phyloP scores from a whole-genome alignment of 2,888 invertebrate genomes.

The Corythucha ciliata region DNA sequence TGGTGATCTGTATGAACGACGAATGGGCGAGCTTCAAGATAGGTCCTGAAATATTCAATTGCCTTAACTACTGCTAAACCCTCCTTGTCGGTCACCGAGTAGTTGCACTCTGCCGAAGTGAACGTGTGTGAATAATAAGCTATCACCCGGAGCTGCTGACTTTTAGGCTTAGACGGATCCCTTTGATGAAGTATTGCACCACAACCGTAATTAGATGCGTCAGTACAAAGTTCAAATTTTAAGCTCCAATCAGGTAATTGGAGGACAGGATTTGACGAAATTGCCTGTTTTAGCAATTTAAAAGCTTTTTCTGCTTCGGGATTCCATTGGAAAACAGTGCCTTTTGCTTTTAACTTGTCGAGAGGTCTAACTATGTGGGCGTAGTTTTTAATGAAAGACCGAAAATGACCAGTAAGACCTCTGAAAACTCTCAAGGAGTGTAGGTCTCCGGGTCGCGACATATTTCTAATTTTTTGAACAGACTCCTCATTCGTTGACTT shows the following conservation, averaged over 20 bases:
- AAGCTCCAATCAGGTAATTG: constrained; percentile 9
- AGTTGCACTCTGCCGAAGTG: too few relatives aligned
- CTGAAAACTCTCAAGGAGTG: constrained; percentile 8
- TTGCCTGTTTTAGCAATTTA: not conserved
- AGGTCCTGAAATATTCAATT: too few relatives aligned
- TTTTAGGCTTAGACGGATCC: too few relatives aligned
- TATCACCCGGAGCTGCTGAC: too few relatives aligned
- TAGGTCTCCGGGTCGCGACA: constrained; percentile 2
- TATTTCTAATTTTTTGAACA: constrained; percentile 6
- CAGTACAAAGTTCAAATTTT: constrained; percentile 11
- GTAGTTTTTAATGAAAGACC: not conserved
- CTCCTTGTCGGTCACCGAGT: too few relatives aligned
- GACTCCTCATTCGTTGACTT: constrained; percentile 10
- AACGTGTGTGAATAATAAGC: too few relatives aligned
- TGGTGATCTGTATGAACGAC: too few relatives aligned
- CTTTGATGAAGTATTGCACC: too few relatives aligned
- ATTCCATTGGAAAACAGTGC: not conserved
- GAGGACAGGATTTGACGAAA: constrained; percentile 1
- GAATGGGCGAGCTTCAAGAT: too few relatives aligned
- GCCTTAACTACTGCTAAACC: too few relatives aligned
- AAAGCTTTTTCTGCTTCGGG: constrained; percentile 1
- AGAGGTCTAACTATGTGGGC: not conserved
- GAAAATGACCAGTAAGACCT: constrained; percentile 9
- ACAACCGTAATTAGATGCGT: constrained; percentile 5
- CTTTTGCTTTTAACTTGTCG: not conserved